Conservation (phyloP, 1,140 invertebrate genomes). For the Uloborus diversus region DNA sequence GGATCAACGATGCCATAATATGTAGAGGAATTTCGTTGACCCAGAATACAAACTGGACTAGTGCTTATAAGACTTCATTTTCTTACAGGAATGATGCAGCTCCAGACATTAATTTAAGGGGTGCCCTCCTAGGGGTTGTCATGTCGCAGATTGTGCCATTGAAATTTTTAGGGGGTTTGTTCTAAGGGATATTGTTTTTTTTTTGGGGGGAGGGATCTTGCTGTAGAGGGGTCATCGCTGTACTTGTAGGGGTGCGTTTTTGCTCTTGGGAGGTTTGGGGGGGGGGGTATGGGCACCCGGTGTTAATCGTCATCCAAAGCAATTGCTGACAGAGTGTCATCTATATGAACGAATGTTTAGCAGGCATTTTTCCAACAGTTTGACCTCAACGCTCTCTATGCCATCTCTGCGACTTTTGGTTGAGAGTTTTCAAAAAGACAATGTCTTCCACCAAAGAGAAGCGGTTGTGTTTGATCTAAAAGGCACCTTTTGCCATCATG, state of each 20-base stretch:
- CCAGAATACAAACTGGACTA: neutral
- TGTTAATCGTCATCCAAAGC: neutral
- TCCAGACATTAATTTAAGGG: too few relatives aligned
- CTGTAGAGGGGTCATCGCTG: too few relatives aligned
- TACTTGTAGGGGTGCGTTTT: too few relatives aligned
- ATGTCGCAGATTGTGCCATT: too few relatives aligned
- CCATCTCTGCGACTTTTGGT: neutral
- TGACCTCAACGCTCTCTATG: neutral
- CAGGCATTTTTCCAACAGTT: neutral
- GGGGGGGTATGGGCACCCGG: neutral
- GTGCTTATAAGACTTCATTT: neutral
- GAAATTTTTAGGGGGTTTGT: too few relatives aligned
- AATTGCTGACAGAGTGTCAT: neutral
- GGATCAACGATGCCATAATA: neutral
- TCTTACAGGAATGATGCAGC: neutral
- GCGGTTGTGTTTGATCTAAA: neutral
- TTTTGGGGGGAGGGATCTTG: too few relatives aligned
- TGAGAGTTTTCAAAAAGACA: neutral
- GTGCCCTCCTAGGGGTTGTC: too few relatives aligned
- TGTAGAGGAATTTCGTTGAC: neutral
- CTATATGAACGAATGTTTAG: neutral
- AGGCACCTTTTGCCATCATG: neutral
- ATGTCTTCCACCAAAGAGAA: neutral
- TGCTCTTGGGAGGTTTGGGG: too few relatives aligned
- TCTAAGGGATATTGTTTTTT: too few relatives aligned